These are phyloP conservation scores for Drosophila stalkeri DNA, from an alignment of 2,888 invertebrate species.

Conservation along the genomic window DNA sequence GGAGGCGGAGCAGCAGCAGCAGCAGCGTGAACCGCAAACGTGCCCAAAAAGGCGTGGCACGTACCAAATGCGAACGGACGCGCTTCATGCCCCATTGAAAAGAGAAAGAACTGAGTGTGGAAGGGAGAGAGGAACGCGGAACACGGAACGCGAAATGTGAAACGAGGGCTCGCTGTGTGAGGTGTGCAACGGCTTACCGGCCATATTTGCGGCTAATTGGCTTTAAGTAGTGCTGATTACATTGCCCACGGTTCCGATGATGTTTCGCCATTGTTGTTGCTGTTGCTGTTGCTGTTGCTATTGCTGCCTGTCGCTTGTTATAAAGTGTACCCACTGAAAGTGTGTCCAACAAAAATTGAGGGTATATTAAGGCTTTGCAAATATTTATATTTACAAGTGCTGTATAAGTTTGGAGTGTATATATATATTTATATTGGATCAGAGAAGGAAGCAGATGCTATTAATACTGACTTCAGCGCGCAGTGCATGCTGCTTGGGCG, in stretches of 20 bases:
- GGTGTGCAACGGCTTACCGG: slow-evolving; percentile 68
- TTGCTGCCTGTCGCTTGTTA: slow-evolving; percentile 12
- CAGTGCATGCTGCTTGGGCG: not conserved
- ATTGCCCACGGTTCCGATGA: slow-evolving; percentile 56
- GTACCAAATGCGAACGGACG: slow-evolving; percentile 73
- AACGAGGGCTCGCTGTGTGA: not conserved
- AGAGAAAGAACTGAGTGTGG: not conserved
- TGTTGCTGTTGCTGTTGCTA: slow-evolving; percentile 16
- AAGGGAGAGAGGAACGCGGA: not conserved
- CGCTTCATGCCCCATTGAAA: slow-evolving; percentile 76
- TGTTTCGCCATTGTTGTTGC: slow-evolving; percentile 29
- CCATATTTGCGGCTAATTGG: slow-evolving; percentile 80
- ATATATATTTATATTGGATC: not conserved
- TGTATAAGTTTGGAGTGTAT: not conserved
- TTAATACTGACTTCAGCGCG: not conserved
- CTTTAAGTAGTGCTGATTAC: slow-evolving; percentile 80
- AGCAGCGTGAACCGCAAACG: slow-evolving; percentile 68
- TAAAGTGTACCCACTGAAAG: slow-evolving; percentile 4
- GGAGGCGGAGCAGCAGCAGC: slow-evolving; percentile 33
- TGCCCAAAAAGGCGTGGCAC: slow-evolving; percentile 76
- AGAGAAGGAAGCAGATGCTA: not conserved
- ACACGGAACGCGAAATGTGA: too few relatives aligned
- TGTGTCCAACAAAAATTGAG: not conserved
- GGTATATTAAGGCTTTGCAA: slow-evolving; percentile 4
- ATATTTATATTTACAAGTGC: not conserved